These are phyloP conservation scores for Sphenodon punctatus DNA, from an alignment of 2,797 vertebrate genomes.

Conservation along the genomic window DNA sequence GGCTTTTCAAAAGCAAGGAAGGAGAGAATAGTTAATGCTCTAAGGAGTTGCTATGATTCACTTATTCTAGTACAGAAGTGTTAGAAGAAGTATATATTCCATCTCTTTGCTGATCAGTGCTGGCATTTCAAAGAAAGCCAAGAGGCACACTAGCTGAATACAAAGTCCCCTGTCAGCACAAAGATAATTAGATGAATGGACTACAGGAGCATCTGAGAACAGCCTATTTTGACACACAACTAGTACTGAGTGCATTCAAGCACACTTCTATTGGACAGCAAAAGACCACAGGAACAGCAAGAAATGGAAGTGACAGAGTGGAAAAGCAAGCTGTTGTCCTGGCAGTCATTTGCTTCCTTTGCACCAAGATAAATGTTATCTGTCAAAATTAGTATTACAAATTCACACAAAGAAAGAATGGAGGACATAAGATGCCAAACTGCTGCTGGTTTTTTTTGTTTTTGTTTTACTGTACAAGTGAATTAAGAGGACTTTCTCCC, in stretches of 20 bases:
- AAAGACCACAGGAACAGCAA: background rate
- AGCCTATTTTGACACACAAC: background rate
- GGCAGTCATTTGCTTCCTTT: slow-evolving; percentile 15
- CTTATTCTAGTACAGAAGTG: no score
- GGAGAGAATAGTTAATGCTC: no score
- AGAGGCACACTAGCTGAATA: background rate
- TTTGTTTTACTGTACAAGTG: background rate
- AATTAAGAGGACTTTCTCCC: slow-evolving; percentile 32
- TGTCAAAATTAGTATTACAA: background rate
- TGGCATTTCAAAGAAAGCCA: background rate
- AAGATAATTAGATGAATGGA: background rate
- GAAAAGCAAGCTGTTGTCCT: background rate
- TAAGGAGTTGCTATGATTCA: no score
- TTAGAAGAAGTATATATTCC: no score
- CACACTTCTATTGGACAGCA: background rate
- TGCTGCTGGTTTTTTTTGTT: background rate
- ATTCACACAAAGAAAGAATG: background rate
- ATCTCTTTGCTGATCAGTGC: background rate
- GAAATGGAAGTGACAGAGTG: background rate
- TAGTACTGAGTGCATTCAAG: background rate
- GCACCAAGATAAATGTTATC: slow-evolving; percentile 11
- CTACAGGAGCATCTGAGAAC: background rate
- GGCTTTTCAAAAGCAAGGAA: no score
- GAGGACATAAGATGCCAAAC: background rate
- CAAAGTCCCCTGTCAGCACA: background rate